Evolutionary conservation across 2,797 vertebrate species (phyloP), one percentile per base, ranked within the genome.

Genomic region (Sitta carolinensis): DNA sequence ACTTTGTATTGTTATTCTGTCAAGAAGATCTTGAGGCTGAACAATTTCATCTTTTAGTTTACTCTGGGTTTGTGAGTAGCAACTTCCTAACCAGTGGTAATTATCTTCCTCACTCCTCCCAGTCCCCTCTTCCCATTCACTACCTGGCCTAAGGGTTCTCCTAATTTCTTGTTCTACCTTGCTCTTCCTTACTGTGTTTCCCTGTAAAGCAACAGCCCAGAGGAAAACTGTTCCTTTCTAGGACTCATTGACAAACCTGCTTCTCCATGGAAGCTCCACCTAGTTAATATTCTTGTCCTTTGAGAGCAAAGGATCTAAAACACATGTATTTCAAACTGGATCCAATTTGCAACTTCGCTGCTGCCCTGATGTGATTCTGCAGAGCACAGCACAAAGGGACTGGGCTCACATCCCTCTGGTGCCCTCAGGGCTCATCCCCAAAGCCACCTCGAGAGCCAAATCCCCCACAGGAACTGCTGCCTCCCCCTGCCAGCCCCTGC

Each of bases 381-480:
- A 32, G 18, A 69, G 61, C 38, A 47, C 29, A 74, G 2, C 27
- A 13, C 45, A 7, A 15, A 26, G 23, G 42, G n/a, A 40, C 34
- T 7, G 19, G 38, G 68, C 76, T 40, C 68, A 23, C 43, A 63
- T n/a, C 45, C 45, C 38, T 32, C 45, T 11, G 3, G 3, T 3
- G 25, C 26, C 40, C 34, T 2, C 22, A 26, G 25, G 13, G 2
- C 7, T 45, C 23, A 4, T 5, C n/a, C 1, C 54, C 42, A 45
- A 32, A 1, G 5, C 17, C 0, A 0, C 9, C 17, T 5, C 0
- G 0, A 36, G 26, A 16, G 5, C 18, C 32, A 29, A 4, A 22
- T 10, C 11, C 40, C 32, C 30, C 15, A 1, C 8, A 32, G 67
- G 5, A 63, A 16, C 1, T 16, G 29, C 45, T 57, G 62, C 54